Evolutionary conservation across 1,140 invertebrate genomes (phyloP).

Genomic region (Trinorchestia longiramus): DNA sequence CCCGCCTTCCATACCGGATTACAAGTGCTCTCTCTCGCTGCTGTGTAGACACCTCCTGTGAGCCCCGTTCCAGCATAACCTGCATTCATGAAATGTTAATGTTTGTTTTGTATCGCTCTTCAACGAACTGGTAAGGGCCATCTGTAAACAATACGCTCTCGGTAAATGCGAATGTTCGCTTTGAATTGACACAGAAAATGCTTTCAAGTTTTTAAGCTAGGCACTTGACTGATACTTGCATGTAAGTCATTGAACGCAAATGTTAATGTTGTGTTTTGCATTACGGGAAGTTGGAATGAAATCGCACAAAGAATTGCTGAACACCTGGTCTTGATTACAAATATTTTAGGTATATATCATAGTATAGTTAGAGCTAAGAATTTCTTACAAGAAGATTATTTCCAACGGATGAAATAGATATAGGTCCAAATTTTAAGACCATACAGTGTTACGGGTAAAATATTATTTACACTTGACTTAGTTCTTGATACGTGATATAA

Average conservation of each 20-base stretch:
- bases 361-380: neutral
- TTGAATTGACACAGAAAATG: neutral
- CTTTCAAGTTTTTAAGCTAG: neutral
- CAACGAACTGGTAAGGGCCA: slow-evolving; percentile 5
- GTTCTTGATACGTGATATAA: no score
- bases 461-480: no score
- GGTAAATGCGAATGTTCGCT: neutral
- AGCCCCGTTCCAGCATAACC: neutral
- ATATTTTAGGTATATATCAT: no score
- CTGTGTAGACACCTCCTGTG: neutral
- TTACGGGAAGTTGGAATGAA: neutral
- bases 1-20: slow-evolving; percentile 4
- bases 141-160: neutral
- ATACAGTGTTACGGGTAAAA: no score
- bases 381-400: neutral
- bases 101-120: neutral
- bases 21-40: neutral
- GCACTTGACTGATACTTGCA: neutral
- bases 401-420: neutral
- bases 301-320: neutral
- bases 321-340: no score
- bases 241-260: neutral
- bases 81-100: slow-evolving; percentile 9
- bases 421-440: neutral
- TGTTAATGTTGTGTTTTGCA: neutral